Evolutionary conservation across 2,888 invertebrate species (phyloP).

Genomic region (Suillia variegata): DNA sequence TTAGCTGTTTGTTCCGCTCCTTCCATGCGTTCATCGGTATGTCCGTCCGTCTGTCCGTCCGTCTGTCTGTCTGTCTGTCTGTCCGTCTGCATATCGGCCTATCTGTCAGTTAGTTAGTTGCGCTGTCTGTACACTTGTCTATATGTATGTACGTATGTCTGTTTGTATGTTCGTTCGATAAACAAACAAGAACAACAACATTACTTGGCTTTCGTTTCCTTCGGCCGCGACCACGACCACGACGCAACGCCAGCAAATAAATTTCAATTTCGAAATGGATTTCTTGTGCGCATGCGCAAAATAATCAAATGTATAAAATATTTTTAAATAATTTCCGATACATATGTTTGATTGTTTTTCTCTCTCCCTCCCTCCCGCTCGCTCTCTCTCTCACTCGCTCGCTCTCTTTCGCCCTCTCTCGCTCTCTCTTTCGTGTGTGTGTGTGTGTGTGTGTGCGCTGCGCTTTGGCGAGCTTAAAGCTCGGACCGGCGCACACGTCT

Average conservation of each 20-base stretch:
- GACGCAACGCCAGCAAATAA: neutral
- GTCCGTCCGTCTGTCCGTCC: neutral
- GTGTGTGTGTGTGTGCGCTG: neutral
- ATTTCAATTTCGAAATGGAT: conserved; percentile 9
- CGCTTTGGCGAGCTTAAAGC: conserved; percentile 30
- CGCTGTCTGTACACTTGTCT: neutral
- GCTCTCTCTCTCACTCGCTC: too few species aligned
- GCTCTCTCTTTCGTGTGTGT: too few species aligned
- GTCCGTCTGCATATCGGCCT: neutral
- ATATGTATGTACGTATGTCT: too few species aligned
- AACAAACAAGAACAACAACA: too few species aligned
- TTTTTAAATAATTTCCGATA: conserved; percentile 17
- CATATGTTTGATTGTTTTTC: too few species aligned
- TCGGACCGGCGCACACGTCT: conserved; percentile 33
- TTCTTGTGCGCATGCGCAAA: conserved; percentile 48
- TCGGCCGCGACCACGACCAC: too few species aligned
- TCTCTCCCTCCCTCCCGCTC: too few species aligned
- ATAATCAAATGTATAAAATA: conserved; percentile 31
- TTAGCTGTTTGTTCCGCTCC: neutral
- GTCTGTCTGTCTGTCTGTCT: neutral
- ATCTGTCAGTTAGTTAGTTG: neutral
- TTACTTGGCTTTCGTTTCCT: neutral
- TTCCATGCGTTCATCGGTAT: neutral
- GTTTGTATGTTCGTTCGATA: neutral
- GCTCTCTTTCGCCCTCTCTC: too few species aligned